Base-by-base conservation (phyloP, 2,888 invertebrate species). In the Drosophila leonis region DNA sequence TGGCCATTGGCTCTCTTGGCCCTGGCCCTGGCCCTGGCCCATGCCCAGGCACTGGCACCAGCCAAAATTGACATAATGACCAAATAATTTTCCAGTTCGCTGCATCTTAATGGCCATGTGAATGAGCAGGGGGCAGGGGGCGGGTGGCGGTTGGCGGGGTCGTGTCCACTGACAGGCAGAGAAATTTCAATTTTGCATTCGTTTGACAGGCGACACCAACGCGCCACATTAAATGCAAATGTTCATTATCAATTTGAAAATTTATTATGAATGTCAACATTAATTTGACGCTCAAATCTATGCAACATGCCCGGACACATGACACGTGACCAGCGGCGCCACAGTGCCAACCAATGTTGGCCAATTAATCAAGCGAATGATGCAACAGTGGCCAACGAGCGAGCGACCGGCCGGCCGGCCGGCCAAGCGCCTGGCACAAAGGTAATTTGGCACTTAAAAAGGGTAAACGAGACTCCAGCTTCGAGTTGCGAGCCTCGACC, bases 221-320 rank as follows among this genome's bases (percentile, higher is more conserved):
- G 71, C 66, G 66, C 72, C 82, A 72, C 82, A 88, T 83, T 78
- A 55, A 86, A 86, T 82, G 82, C 72, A 77, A 88, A 83, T 84
- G 79, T 73, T 80, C 80, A 78, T 74, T 82, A 78, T 81, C 86
- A 86, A 88, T 81, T 84, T 86, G 79, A 70, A 74, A 86, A 87
- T 85, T 81, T 89, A 87, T 89, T 87, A 82, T 80, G 73, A 80
- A 80, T 87, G 85, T 87, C 84, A 84, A 84, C 89, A 89, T 80
- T 76, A 81, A 87, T 86, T 77, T 79, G 66, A 72, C 56, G 61
- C 72, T 72, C 78, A 81, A 75, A 62, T 75, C 67, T 60, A 67
- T 71, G 55, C 66, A 72, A 57, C 63, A 64, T 5, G 46, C 33
- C 3, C 52, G 72, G 69, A 65, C 80, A 71, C 80, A 51, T 77